Base-by-base conservation (phyloP, 1,140 invertebrate species). In the Agrypnia vestita region DNA sequence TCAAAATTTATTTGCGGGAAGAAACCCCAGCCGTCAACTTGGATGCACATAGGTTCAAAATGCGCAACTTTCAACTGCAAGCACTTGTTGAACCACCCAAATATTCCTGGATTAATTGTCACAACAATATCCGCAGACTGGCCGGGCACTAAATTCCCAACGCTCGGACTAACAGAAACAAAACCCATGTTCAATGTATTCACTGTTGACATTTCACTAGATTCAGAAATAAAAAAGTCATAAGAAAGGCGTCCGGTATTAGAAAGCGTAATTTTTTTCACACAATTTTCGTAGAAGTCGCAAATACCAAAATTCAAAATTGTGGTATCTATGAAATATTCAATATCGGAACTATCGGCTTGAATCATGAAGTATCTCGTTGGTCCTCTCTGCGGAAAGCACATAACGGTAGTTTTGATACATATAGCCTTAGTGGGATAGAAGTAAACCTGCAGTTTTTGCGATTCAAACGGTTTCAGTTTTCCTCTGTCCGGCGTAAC, bases 291-390 rank as follows among this genome's bases (percentile, higher is more conserved):
- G 13, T 49, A 47, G 35, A 61, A 76, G 4, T 25, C 15, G 12
- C 59, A 64, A 62, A 76, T 21, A n/a, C 74, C 74, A 25, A 47
- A 76, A 13, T 61, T 12, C 0, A 76, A 11, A 25, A 46, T 8
- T 0, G 56, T 55, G n/a, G n/a, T 74, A 7, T 76, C 59, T 10
- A 61, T 62, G 25, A 49, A 17, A 47, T 62, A 64, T 62, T 61
- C 74, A 21, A 64, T 47, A 47, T 62, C 59, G 15, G 44, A 19
- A 17, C 55, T 76, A 13, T 76, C 55, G 8, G 59, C 55, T 46
- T 76, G 55, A 10, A 76, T 25, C 9, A 49, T 25, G 56, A 76
- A 62, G 19, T 76, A 62, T 49, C 74, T 64, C 17, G 74, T 76
- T 11, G 55, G 55, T 17, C 59, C 59, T 13, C 55, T 46, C 46